Conservation (phyloP, 1,140 invertebrate species). For the Platyscapa corneri region DNA sequence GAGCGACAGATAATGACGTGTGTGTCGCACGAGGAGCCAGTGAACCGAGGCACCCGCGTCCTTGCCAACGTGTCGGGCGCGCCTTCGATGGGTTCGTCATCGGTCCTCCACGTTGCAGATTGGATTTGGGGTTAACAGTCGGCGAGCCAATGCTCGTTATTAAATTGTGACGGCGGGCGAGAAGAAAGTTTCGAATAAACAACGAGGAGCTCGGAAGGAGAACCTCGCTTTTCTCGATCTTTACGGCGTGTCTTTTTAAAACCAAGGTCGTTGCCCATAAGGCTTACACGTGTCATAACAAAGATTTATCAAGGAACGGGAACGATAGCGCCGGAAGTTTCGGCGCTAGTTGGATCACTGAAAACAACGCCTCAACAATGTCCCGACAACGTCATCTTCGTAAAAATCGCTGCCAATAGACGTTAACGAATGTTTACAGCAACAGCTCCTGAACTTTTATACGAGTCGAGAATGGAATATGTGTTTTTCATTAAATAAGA, state of each 20-base stretch:
- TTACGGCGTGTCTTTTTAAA: background rate
- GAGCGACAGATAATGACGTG: background rate
- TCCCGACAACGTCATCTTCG: too few relatives aligned
- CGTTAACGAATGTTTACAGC: too few relatives aligned
- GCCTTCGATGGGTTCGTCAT: background rate
- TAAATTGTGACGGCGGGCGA: background rate
- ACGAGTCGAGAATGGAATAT: too few relatives aligned
- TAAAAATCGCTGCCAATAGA: too few relatives aligned
- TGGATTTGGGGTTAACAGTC: conserved; percentile 29
- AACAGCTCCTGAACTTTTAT: too few relatives aligned
- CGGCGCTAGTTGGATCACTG: too few relatives aligned
- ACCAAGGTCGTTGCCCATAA: background rate
- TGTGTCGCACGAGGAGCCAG: background rate
- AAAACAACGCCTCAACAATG: too few relatives aligned
- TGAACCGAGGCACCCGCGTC: conserved; percentile 15
- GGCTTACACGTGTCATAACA: background rate
- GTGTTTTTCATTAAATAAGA: too few relatives aligned
- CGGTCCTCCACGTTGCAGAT: background rate
- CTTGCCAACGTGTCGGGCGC: background rate
- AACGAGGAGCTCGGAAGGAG: too few relatives aligned
- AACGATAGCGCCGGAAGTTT: too few relatives aligned
- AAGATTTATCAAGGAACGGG: background rate
- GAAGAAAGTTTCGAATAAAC: too few relatives aligned
- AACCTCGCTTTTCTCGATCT: background rate
- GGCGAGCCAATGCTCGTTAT: background rate